Conservation (phyloP, 2,113 vertebrate genomes). For the Ptilorrhoa leucosticta region DNA sequence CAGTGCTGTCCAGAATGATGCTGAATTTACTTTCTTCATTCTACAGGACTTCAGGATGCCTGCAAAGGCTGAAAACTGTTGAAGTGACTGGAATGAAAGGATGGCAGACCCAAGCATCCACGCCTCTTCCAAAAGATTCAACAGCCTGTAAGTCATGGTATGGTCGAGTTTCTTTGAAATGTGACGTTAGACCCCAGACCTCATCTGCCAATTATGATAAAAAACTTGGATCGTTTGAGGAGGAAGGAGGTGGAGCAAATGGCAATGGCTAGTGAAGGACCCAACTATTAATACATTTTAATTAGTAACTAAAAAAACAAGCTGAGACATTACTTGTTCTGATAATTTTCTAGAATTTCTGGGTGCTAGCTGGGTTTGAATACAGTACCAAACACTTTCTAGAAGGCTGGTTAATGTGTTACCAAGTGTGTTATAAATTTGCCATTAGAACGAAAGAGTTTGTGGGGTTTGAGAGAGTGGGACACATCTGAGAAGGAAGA, state of each 20-base stretch:
- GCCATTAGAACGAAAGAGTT: neutral
- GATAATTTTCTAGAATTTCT: neutral
- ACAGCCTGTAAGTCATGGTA: neutral
- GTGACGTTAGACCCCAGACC: neutral
- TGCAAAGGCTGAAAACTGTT: neutral
- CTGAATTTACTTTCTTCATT: neutral
- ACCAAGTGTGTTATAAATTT: neutral
- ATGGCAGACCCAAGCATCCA: neutral
- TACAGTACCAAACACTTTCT: neutral
- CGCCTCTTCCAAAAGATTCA: neutral
- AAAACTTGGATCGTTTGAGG: neutral
- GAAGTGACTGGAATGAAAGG: neutral
- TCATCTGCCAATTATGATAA: neutral
- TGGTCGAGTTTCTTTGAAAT: neutral
- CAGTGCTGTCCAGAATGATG: neutral
- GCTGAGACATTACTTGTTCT: neutral
- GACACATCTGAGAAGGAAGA: neutral
- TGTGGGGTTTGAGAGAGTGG: neutral
- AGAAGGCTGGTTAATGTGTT: neutral
- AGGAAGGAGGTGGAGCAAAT: neutral
- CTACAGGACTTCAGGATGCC: neutral
- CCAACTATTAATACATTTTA: neutral
- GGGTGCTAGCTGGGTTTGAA: neutral
- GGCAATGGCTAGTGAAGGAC: neutral
- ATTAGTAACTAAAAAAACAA: neutral